These are phyloP conservation scores for Andrena trimmerana DNA, from an alignment of 2,888 invertebrate genomes.

Conservation along the genomic window DNA sequence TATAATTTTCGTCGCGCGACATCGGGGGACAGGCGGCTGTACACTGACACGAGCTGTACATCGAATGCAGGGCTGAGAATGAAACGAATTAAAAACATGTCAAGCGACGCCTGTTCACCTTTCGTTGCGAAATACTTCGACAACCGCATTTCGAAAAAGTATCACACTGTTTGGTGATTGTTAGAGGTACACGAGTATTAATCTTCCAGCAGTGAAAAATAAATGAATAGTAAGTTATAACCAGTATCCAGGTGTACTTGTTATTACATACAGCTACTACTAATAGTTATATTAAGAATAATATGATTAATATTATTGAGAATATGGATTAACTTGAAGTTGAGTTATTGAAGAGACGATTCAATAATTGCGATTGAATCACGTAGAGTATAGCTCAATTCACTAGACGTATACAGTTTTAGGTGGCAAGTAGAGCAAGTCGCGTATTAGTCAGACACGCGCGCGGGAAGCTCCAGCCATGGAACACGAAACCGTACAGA, in stretches of 20 bases:
- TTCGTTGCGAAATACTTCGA: too few relatives aligned
- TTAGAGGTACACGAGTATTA: neutral
- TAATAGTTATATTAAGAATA: too few relatives aligned
- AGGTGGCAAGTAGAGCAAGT: conserved; percentile 4
- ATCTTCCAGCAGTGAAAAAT: neutral
- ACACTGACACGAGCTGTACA: neutral
- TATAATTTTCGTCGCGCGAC: conserved; percentile 24
- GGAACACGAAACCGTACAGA: neutral
- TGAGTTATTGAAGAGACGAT: neutral
- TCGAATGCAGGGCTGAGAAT: neutral
- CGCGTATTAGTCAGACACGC: conserved; percentile 15
- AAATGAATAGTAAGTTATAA: neutral
- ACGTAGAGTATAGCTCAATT: neutral
- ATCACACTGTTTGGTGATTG: too few relatives aligned
- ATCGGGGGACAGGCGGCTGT: neutral
- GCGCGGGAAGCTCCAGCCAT: too few relatives aligned
- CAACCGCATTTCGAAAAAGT: too few relatives aligned
- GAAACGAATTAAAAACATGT: neutral
- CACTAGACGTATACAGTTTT: neutral
- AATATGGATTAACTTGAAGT: neutral
- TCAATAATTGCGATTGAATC: neutral
- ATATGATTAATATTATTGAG: neutral
- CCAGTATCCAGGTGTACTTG: too few relatives aligned
- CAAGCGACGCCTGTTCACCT: neutral
- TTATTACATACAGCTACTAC: too few relatives aligned